Evolutionary conservation across 1,140 invertebrate genomes (phyloP), one percentile per base, ranked within the genome.

Genomic region (Zaprionus tsacasi): DNA sequence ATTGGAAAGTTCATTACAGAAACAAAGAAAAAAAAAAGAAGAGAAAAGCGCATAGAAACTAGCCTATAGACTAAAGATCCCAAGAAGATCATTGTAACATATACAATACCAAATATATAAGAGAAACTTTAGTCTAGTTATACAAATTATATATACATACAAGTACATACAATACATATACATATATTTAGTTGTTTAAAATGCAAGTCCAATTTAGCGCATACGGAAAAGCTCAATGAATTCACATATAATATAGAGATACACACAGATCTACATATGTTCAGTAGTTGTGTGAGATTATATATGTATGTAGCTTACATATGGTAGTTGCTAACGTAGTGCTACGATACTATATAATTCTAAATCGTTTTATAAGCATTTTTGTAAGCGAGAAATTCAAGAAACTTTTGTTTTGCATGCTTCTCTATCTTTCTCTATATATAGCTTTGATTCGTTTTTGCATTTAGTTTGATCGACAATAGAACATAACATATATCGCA

Each of bases 31-130:
- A 1, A 21, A 8, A 17, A 40, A 11, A 40, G 17, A 59, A 13
- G 21, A 36, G 13, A 35, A 57, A 66, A 75, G 58, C 61, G 80
- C 65, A 72, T 78, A 78, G 67, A 59, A 73, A 82, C 69, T 86
- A 79, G 76, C 72, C 79, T 64, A 82, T 82, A 82, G 82, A 87
- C 82, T 86, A 67, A 87, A 75, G 82, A 87, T 88, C 78, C 72
- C 70, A 38, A 64, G 65, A 56, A 72, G 83, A 83, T 88, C 83
- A 63, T 60, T 87, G 83, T 87, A 87, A 87, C 83, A 87, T 87
- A 87, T 83, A 87, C 83, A 87, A 88, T 87, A 87, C 80, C 45
- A 76, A 78, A 73, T 55, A 70, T 40, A 63, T 81, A 85, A 83
- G 81, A 77, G 55, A 67, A 61, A 70, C 60, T 48, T 15, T 83